Evolutionary conservation across 2,797 vertebrate species (phyloP).

Genomic region (Hippocampus kuda): DNA sequence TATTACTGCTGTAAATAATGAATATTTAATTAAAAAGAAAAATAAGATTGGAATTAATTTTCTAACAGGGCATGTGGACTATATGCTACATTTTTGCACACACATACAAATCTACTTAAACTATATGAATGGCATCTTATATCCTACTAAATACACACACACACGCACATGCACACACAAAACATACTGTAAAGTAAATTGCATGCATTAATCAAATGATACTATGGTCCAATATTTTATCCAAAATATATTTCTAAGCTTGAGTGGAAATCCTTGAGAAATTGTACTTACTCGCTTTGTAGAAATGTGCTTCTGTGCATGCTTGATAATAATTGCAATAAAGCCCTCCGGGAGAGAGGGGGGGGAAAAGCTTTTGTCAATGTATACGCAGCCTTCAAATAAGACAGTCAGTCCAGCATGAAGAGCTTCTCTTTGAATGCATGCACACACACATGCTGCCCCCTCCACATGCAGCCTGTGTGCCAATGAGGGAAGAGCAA

Average conservation of each 20-base stretch:
- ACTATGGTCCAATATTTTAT: background rate
- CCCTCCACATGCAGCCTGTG: background rate
- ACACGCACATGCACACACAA: too few species aligned
- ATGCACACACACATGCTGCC: background rate
- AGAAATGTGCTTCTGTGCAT: background rate
- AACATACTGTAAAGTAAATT: background rate
- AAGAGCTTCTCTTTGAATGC: conserved; percentile 6
- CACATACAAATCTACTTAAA: background rate
- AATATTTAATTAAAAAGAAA: background rate
- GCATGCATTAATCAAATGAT: conserved; percentile 1
- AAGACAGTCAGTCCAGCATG: background rate
- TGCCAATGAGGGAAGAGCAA: conserved; percentile 7
- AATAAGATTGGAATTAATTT: background rate
- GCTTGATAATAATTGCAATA: background rate
- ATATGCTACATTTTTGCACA: background rate
- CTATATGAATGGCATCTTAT: background rate
- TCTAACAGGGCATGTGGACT: background rate
- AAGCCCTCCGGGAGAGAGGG: background rate
- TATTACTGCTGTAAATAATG: background rate
- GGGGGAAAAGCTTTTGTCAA: background rate
- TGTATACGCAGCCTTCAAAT: background rate
- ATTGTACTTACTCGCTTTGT: background rate
- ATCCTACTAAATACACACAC: background rate
- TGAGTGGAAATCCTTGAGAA: background rate
- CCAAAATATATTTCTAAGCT: background rate